These are phyloP conservation scores for Trachymyrmex septentrionalis DNA, from an alignment of 1,140 invertebrate species.

Conservation along the genomic window DNA sequence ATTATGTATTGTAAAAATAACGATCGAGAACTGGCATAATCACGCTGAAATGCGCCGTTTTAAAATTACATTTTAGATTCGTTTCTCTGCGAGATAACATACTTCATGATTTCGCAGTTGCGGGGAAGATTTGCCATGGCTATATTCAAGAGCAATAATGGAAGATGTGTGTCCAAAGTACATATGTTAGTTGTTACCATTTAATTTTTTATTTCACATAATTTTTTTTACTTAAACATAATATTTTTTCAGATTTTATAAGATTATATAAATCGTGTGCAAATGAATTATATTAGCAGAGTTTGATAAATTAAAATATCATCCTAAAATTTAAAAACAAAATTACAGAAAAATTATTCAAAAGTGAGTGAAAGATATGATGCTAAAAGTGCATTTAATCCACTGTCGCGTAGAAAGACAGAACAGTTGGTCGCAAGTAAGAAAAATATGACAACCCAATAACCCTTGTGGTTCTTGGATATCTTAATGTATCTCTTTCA, in stretches of 20 bases:
- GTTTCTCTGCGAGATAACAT: conserved; percentile 15
- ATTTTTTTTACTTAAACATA: too few species aligned
- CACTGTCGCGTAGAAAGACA: not conserved
- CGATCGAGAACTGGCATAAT: conserved; percentile 51
- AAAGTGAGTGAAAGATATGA: not conserved
- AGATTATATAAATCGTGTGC: not conserved
- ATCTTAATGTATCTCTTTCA: not conserved
- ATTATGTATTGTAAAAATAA: conserved; percentile 59
- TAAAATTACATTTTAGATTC: conserved; percentile 58
- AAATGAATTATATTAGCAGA: not conserved
- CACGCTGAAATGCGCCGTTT: conserved; percentile 41
- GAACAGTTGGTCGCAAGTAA: not conserved
- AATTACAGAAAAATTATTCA: not conserved
- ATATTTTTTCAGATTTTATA: conserved; percentile 6
- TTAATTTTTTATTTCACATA: not conserved
- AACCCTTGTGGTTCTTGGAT: not conserved
- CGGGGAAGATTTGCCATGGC: conserved; percentile 6
- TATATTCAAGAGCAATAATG: conserved; percentile 14
- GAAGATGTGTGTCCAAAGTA: not conserved
- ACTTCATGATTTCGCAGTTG: conserved; percentile 34
- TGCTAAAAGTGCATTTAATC: not conserved
- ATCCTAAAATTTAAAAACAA: not conserved
- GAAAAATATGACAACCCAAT: conserved; percentile 25
- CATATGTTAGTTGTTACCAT: conserved; percentile 16
- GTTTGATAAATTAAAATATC: not conserved